Conservation (phyloP, 2,797 vertebrate genomes). For the Manis pentadactyla region DNA sequence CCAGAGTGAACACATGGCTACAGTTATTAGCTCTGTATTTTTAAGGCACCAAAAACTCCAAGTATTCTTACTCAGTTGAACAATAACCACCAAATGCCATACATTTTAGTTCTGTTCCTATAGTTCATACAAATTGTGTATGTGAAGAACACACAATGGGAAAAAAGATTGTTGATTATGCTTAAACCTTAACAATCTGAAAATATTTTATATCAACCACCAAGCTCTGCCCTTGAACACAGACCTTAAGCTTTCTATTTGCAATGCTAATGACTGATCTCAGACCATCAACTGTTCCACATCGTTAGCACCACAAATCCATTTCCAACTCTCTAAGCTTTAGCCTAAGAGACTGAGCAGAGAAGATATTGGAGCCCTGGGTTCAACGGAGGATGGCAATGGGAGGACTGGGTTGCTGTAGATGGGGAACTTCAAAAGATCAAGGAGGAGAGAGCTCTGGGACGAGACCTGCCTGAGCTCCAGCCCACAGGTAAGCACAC, state of each 20-base stretch:
- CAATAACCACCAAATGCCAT: neutral
- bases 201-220: neutral
- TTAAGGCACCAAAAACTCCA: neutral
- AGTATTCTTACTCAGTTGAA: neutral
- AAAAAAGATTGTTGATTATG: neutral
- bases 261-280: neutral
- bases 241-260: slow-evolving; percentile 4
- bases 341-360: neutral
- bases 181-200: neutral
- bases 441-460: neutral
- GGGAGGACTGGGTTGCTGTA: neutral
- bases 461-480: neutral
- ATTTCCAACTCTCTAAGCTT: neutral
- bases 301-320: neutral
- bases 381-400: neutral
- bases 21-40: neutral
- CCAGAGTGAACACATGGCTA: slow-evolving; percentile 55
- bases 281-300: neutral
- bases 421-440: neutral
- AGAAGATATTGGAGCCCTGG: neutral
- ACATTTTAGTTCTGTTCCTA: neutral
- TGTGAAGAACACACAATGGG: neutral
- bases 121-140: neutral
- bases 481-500: neutral
- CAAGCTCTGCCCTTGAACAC: neutral